Evolutionary conservation across 2,797 vertebrate species (phyloP).

Genomic region (Serranus cabrilla): DNA sequence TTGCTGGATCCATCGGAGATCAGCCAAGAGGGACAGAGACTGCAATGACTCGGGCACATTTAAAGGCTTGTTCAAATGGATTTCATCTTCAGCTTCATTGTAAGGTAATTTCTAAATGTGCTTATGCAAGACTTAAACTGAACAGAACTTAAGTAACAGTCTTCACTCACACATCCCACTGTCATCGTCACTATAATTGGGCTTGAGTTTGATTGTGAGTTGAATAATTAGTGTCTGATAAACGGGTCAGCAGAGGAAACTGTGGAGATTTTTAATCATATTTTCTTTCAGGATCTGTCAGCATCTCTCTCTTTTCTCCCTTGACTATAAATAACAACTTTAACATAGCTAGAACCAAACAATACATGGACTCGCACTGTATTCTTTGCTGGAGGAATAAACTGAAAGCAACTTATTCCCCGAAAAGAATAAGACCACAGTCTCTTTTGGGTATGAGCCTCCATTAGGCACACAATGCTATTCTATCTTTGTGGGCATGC

Average conservation of each 20-base stretch:
- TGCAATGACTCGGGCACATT: background rate
- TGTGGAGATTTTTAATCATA: slow-evolving; percentile 32
- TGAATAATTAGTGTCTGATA: slow-evolving; percentile 29
- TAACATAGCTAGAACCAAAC: background rate
- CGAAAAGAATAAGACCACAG: background rate
- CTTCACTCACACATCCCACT: background rate
- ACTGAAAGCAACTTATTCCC: background rate
- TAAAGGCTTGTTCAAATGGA: background rate
- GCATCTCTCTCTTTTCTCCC: slow-evolving; percentile 10
- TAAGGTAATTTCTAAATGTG: slow-evolving; percentile 21
- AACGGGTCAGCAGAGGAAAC: slow-evolving; percentile 30
- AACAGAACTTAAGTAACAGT: background rate
- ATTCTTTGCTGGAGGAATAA: background rate
- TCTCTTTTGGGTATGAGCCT: background rate
- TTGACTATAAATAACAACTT: slow-evolving; percentile 30
- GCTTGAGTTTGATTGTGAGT: slow-evolving; percentile 17
- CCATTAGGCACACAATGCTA: background rate
- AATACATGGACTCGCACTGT: no score
- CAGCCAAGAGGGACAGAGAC: background rate
- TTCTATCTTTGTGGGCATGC: background rate
- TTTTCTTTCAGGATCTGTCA: slow-evolving; percentile 39
- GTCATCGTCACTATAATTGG: background rate
- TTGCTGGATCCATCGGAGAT: background rate
- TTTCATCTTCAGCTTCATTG: background rate
- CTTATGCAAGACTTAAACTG: background rate